Conservation (phyloP, 2,797 vertebrate species). For the Centropyge bicolor region DNA sequence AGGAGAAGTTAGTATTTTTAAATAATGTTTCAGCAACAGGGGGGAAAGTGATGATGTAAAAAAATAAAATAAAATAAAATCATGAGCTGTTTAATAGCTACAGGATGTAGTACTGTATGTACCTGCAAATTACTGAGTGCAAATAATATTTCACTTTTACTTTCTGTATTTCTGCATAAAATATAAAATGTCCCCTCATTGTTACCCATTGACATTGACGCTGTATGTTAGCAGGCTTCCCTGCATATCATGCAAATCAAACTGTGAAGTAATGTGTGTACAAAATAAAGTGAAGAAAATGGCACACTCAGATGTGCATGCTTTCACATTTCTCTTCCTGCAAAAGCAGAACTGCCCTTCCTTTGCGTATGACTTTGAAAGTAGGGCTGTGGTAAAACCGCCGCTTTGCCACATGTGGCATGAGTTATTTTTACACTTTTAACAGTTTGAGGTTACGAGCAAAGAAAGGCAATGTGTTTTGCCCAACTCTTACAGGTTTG, state of each 20-base stretch:
- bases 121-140: neutral
- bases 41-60: neutral
- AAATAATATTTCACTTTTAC: slow-evolving; percentile 6
- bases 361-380: slow-evolving; percentile 53
- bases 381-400: slow-evolving; percentile 65
- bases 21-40: slow-evolving; percentile 5
- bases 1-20: slow-evolving; percentile 14
- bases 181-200: neutral
- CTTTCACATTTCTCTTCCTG: slow-evolving; percentile 30
- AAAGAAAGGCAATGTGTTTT: slow-evolving; percentile 42
- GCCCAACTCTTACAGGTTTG: slow-evolving; percentile 34
- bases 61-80: no score
- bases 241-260: slow-evolving; percentile 4
- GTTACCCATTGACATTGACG: no score
- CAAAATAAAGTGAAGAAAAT: slow-evolving; percentile 35
- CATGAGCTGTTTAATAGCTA: neutral
- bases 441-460: slow-evolving; percentile 59
- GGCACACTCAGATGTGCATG: slow-evolving; percentile 27
- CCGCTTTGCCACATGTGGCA: slow-evolving; percentile 68
- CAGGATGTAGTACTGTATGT: neutral
- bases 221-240: neutral
- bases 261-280: slow-evolving; percentile 6
- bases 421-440: slow-evolving; percentile 67
- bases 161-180: slow-evolving; percentile 6
- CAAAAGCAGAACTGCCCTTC: slow-evolving; percentile 61